Evolutionary conservation across 30 jellyfish, hydroid and myxozoan species (phyloP), one percentile per base, ranked within the genome.

Genomic region (Aurelia sp.): DNA sequence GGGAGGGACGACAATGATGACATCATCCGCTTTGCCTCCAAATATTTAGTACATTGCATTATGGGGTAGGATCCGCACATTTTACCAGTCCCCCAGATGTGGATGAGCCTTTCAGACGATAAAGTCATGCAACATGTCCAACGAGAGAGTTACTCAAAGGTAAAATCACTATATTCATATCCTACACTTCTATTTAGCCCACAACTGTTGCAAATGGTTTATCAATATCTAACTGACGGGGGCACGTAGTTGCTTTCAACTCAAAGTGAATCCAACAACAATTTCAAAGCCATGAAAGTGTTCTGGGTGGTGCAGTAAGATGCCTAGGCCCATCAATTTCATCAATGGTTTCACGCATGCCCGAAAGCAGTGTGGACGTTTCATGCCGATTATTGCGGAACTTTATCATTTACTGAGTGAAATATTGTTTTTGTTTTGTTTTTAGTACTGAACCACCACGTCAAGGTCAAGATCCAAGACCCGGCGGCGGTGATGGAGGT

Each of bases 51-150:
- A 71, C 53, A 50, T 60, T 82, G 92, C 92, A 82, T 71, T 71
- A 44, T 82, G 92, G 92, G 92, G 47, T 47, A 57, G 48, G 35
- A 82, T 81, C 73, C 74, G 92, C 92, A 82, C 92, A 82, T 82
- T 82, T 82, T 82, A 82, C 92, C 92, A 82, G 92, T 68, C 92
- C 86, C 61, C 92, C 22, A 12, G 52, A 13, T 19, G 8, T 57
- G 41, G 63, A 52, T n/a, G 86, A 82, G 82, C 86, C 88, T 85
- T 85, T 85, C 85, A 85, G 47, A 70, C 94, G 94, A 75, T 85
- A 73, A 63, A 73, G 88, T 85, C 94, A 85, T 85, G 94, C 94
- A 85, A 73, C 88, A 85, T 85, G 94, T 85, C 94, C 88, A 75
- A 40, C 84, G 94, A 85, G 88, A 85, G 74, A 58, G 20, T 31